A percentile compares a stretch with the other conserved stretches of the same genome.
Conservation (phyloP, 2,797 vertebrate genomes). For the Masticophis lateralis region DNA sequence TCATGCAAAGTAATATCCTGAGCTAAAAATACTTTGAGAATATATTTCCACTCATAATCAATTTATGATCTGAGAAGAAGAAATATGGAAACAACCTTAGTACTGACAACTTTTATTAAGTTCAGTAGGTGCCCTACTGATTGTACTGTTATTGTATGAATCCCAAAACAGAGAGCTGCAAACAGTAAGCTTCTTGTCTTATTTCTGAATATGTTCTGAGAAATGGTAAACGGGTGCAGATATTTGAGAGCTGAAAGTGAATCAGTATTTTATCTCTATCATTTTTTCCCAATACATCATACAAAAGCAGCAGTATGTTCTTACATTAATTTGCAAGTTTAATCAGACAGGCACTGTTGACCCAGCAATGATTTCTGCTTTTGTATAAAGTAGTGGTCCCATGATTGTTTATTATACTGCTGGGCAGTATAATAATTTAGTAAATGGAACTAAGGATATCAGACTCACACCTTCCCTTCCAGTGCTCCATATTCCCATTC, state of each 20-base stretch:
- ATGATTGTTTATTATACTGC: neutral
- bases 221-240: neutral
- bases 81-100: neutral
- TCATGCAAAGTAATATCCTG: neutral
- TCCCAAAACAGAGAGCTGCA: neutral
- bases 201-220: neutral
- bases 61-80: conserved; percentile 19
- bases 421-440: neutral
- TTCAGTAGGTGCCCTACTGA: neutral
- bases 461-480: neutral
- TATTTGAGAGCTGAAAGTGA: neutral
- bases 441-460: neutral
- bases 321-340: neutral
- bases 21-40: neutral
- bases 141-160: neutral
- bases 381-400: neutral
- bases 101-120: neutral
- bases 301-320: conserved; percentile 28
- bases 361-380: neutral
- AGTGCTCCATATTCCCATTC: neutral
- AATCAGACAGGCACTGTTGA: neutral
- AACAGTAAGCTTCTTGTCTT: neutral
- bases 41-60: conserved; percentile 16
- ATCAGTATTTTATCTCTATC: neutral
- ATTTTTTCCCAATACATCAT: conserved; percentile 19